Evolutionary conservation across 2,113 vertebrate species (phyloP), one percentile per base, ranked within the genome.

Genomic region (Crocuta crocuta): DNA sequence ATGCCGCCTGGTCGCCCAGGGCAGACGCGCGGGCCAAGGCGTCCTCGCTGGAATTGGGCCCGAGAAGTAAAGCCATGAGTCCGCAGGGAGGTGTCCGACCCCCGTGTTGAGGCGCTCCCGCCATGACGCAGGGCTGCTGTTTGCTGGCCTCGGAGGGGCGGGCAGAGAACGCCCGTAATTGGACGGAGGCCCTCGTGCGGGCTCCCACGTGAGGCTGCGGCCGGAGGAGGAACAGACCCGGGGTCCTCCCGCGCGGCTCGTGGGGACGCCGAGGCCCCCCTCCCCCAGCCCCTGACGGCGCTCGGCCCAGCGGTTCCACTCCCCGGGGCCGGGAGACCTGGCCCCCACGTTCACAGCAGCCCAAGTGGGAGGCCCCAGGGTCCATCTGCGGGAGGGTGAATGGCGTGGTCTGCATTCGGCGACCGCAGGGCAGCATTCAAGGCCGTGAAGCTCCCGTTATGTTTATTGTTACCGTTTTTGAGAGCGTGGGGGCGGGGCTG

Each of bases 1-100:
- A 0, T 55, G 17, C 31, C 28, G 63, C 39, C 81, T 1, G 7
- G 8, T 9, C 26, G 19, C 63, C 74, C 19, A 19, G 7, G 11
- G 63, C 24, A 19, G 19, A 10, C 4, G 10, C 4, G 58, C 2
- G 48, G 81, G 71, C 28, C 4, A 4, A 9, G 31, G 33, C 15
- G 0, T 31, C 4, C 3, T 0, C 10, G 0, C 0, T 11, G 10
- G 84, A 48, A 10, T 23, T 1, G n/a, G 53, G 8, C 5, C 39
- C 7, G 48, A 28, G 61, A 33, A 50, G 65, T 19, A n/a, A 19
- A 43, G 13, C 50, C 26, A 3, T 0, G 9, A 12, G 7, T 4
- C 55, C 0, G 4, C 2, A 1, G 55, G 68, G 26, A 10, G 12
- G 71, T 0, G 21, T 1, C 39, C 0, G 71, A 3, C 53, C 28